Conservation (phyloP, 1,140 invertebrate genomes). For the Thaumetopoea pityocampa region DNA sequence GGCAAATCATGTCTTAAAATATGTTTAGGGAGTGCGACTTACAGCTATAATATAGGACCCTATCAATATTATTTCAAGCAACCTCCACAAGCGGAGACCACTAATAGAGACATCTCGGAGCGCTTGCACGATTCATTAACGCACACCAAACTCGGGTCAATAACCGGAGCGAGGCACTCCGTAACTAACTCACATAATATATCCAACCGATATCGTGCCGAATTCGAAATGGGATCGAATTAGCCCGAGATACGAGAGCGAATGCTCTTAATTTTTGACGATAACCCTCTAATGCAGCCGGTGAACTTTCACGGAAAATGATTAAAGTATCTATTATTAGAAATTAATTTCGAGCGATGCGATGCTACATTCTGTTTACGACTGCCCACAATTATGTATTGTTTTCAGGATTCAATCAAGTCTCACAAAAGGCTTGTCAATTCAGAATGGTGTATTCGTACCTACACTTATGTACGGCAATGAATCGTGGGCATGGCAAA, state of each 20-base stretch:
- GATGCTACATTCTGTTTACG: no score
- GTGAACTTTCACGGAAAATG: constrained; percentile 40
- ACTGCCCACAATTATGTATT: no score
- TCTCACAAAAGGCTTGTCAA: no score
- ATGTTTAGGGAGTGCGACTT: neutral
- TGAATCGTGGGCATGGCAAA: no score
- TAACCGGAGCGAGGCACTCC: constrained; percentile 41
- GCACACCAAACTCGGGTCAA: constrained; percentile 44
- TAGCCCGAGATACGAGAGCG: constrained; percentile 48
- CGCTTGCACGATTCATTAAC: constrained; percentile 66
- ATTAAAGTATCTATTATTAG: constrained; percentile 10
- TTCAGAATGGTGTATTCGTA: no score
- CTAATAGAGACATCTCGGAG: constrained; percentile 58
- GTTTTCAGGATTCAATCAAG: no score
- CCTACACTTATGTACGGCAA: no score
- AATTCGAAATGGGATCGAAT: constrained; percentile 64
- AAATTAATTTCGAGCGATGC: constrained; percentile 13
- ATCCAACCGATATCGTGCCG: constrained; percentile 38
- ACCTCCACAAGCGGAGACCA: neutral
- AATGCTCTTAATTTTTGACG: constrained; percentile 62
- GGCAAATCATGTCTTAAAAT: no score
- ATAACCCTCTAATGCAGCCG: constrained; percentile 60
- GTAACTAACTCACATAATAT: constrained; percentile 11
- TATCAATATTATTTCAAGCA: neutral
- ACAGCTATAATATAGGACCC: neutral